Percentiles rank a stretch among this genome's conserved stretches.
These are phyloP conservation scores for Chouioia cunea DNA, from an alignment of 2,888 invertebrate species.

Conservation along the genomic window DNA sequence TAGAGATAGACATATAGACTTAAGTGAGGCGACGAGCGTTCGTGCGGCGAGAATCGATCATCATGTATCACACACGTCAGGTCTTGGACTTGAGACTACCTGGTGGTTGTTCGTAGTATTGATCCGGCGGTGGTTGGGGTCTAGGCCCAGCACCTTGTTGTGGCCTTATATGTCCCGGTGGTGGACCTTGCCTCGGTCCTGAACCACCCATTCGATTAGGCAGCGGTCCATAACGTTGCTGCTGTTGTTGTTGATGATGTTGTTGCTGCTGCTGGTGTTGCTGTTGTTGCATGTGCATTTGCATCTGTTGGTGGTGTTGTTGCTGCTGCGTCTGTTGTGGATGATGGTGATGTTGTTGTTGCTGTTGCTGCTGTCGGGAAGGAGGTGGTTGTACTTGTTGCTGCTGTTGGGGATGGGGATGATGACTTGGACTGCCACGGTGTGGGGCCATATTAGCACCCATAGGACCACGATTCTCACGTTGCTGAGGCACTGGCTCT, in stretches of 20 bases:
- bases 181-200: conserved; percentile 4
- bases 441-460: conserved; percentile 1
- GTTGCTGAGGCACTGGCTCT: conserved; percentile 4
- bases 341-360: conserved; percentile 32
- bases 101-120: conserved; percentile 60
- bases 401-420: conserved; percentile 30
- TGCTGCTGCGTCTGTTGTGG: conserved; percentile 64
- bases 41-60: conserved; percentile 22
- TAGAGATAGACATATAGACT: conserved; percentile 3
- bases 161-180: conserved; percentile 3
- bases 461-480: conserved; percentile 1
- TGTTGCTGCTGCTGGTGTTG: conserved; percentile 64
- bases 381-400: conserved; percentile 28
- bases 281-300: conserved; percentile 60
- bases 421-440: conserved; percentile 19
- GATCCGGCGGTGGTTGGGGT: conserved; percentile 52
- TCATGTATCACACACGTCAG: neutral
- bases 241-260: conserved; percentile 43
- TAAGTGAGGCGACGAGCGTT: conserved; percentile 6
- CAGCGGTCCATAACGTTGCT: conserved; percentile 47
- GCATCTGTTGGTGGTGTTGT: conserved; percentile 67
- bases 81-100: conserved; percentile 24
- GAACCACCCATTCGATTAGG: conserved; percentile 4
- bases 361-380: conserved; percentile 60
- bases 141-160: too few relatives aligned